Conservation (phyloP, 1,140 invertebrate species). For the Nephotettix cincticeps region DNA sequence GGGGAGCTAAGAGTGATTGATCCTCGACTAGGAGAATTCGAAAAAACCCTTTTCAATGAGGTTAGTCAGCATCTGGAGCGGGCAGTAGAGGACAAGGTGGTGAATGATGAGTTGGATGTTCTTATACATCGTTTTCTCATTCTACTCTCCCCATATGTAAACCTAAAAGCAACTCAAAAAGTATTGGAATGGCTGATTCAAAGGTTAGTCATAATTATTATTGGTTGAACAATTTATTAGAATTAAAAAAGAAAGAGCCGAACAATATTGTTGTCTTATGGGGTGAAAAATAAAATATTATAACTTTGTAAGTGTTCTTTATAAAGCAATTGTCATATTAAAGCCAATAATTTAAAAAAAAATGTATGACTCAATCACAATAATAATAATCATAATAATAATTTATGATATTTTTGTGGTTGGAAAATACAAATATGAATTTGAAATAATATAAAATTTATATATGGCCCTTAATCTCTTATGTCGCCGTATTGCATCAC, state of each 20-base stretch:
- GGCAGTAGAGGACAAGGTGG: conserved; percentile 67
- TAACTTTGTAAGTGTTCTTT: not conserved
- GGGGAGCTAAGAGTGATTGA: conserved; percentile 76
- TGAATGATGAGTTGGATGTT: conserved; percentile 74
- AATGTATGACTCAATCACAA: too few species aligned
- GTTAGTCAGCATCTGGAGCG: conserved; percentile 75
- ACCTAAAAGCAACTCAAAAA: conserved; percentile 81
- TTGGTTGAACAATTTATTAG: not conserved
- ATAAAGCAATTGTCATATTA: conserved; percentile 5
- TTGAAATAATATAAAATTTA: too few species aligned
- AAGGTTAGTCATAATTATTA: conserved; percentile 49
- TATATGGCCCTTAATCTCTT: too few species aligned
- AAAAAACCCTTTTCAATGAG: conserved; percentile 72
- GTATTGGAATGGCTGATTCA: conserved; percentile 91
- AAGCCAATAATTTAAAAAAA: not conserved
- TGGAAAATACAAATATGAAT: too few species aligned
- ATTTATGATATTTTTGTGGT: too few species aligned
- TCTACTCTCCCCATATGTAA: conserved; percentile 82
- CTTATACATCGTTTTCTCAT: conserved; percentile 79
- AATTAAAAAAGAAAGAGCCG: not conserved
- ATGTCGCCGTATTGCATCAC: too few species aligned
- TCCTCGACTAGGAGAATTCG: conserved; percentile 68
- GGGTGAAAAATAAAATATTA: not conserved
- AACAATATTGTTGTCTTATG: not conserved
- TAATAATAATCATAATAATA: too few species aligned